phyloP scores from a whole-genome alignment of 2,797 vertebrate genomes.

The Alectoris magna region DNA sequence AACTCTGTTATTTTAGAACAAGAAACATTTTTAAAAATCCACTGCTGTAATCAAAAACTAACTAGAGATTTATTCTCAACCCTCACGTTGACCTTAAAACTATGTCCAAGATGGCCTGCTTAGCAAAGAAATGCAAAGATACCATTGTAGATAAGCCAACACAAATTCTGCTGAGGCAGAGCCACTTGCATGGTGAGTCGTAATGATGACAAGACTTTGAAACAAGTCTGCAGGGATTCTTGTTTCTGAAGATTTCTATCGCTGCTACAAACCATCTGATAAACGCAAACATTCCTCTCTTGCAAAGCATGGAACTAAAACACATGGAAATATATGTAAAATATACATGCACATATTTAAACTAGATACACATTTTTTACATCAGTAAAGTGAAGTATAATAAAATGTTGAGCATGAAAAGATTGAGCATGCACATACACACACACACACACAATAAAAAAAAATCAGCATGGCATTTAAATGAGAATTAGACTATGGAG shows the following conservation, averaged over 20 bases:
- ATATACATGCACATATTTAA: not conserved
- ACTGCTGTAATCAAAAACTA: not conserved
- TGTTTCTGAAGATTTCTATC: constrained; percentile 74
- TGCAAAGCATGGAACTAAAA: constrained; percentile 88
- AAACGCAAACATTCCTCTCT: constrained; percentile 84
- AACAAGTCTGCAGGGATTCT: constrained; percentile 82
- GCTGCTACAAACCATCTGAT: constrained; percentile 83
- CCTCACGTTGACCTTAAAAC: not conserved
- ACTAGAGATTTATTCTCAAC: not conserved
- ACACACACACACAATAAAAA: too few species aligned
- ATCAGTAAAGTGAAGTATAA: not conserved
- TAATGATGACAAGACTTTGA: constrained; percentile 84
- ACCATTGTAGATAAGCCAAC: constrained; percentile 93
- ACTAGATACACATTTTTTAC: not conserved
- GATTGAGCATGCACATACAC: not conserved
- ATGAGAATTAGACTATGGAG: not conserved
- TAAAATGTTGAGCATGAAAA: not conserved
- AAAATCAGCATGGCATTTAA: not conserved
- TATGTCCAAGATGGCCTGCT: not conserved
- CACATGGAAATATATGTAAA: constrained; percentile 14
- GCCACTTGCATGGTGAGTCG: constrained; percentile 89
- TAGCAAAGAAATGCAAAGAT: constrained; percentile 50
- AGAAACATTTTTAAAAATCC: not conserved
- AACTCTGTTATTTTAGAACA: not conserved
- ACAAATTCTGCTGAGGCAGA: constrained; percentile 88